Percentiles rank a stretch among this genome's conserved stretches.
Conservation (phyloP, 2,888 invertebrate species). For the Drosophila subsilvestris region DNA sequence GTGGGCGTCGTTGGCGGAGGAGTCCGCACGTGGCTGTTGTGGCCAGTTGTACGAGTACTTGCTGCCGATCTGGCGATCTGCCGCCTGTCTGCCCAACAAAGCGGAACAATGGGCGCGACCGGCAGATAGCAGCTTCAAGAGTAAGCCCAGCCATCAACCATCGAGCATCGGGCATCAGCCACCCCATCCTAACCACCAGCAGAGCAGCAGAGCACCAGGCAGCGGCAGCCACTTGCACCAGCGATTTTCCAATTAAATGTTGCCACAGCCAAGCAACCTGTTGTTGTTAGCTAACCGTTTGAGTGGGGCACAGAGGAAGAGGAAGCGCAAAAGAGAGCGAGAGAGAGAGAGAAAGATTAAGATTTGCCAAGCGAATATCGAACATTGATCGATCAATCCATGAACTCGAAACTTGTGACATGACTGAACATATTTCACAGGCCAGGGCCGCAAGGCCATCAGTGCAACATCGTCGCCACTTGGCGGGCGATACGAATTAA, state of each 20-base stretch:
- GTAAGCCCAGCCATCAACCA: slow-evolving; percentile 21
- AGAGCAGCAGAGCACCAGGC: slow-evolving; percentile 20
- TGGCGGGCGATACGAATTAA: no score
- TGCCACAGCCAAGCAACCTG: slow-evolving; percentile 56
- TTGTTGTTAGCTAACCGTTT: slow-evolving; percentile 60
- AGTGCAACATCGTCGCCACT: background rate
- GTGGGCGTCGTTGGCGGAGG: slow-evolving; percentile 41
- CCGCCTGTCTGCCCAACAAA: slow-evolving; percentile 30
- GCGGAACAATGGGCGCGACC: slow-evolving; percentile 41
- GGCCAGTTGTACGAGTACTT: slow-evolving; percentile 3
- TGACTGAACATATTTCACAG: slow-evolving; percentile 17
- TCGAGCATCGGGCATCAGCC: background rate
- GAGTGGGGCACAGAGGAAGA: slow-evolving; percentile 9
- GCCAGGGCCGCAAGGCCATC: slow-evolving; percentile 9
- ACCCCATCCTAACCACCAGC: slow-evolving; percentile 8
- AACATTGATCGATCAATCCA: slow-evolving; percentile 36
- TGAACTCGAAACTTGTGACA: slow-evolving; percentile 26
- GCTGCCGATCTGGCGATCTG: background rate
- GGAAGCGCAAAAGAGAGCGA: background rate
- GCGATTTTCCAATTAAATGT: slow-evolving; percentile 73
- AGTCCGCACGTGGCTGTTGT: slow-evolving; percentile 41
- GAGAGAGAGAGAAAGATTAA: background rate
- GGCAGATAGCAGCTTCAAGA: slow-evolving; percentile 15
- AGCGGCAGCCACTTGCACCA: slow-evolving; percentile 51
- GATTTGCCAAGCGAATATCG: background rate